Evolutionary conservation across 2,888 invertebrate genomes (phyloP), one percentile per base, ranked within the genome.

Genomic region (Latheticus oryzae): DNA sequence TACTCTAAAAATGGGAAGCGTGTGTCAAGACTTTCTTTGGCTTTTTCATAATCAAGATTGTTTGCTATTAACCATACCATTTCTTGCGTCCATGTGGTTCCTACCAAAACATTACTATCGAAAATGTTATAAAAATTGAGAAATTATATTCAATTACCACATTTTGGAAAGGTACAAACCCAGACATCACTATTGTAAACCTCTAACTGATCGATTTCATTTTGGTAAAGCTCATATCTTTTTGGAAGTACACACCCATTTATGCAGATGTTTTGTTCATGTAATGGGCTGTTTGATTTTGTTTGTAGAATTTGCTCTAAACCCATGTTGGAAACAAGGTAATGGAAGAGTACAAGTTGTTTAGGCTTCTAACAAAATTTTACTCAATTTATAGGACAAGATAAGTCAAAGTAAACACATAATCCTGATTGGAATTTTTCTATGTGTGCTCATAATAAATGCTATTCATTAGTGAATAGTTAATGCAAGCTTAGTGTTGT

Each of bases 31-130:
- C 80, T 79, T 12, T 78, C 77, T 54, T 65, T 67, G 72, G 82
- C 81, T 0, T 87, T 87, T 12, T 76, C 77, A 60, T 82, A 85
- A 73, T 90, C 82, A 38, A 87, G 73, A 62, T 86, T 78, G 58
- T 86, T 86, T 55, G 83, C 80, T 26, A 90, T 80, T 52, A 88
- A 78, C 85, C 89, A 90, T 0, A 88, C 84, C 79, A 90, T 83
- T 79, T 90, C 90, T 74, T 89, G 89, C 0, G 87, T 82, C 90
- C 90, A 90, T 11, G 90, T 91, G 12, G 90, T 90, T 2, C 88
- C 88, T 87, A 68, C 12, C 11, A 33, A 23, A 17, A 23, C 8
- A 13, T 2, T 28, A 8, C n/a, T 28, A 28, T 8, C n/a, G n/a
- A 28, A 28, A 28, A 28, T 28, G 9, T 3, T 28, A 5, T 19